Evolutionary conservation across 2,797 vertebrate genomes (phyloP), one percentile per base, ranked within the genome.

Genomic region (Fratercula arctica): DNA sequence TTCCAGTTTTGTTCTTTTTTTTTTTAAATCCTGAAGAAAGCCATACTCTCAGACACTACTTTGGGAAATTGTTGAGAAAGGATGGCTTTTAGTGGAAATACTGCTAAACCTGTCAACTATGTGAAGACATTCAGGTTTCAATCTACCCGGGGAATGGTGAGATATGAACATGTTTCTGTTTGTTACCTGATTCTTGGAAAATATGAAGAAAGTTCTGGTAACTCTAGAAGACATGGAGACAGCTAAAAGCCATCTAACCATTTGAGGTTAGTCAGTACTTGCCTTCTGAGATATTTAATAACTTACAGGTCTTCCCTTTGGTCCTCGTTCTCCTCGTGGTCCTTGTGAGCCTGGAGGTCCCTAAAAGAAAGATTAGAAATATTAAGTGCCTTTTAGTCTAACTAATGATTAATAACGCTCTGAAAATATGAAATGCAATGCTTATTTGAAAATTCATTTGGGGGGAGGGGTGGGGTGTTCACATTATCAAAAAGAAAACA

Each of bases 251-350:
- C 16, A 76, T 54, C 68, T 73, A 45, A 69, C 28, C 20, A 72
- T 77, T 39, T 50, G 54, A 85, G 33, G 33, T 76, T 83, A 67
- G 37, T 48, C 59, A 59, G 23, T 33, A 56, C 69, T 83, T 91
- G 48, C 45, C 70, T 90, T 78, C 66, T 76, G 39, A 78, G 70
- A 24, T 51, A 51, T 25, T 78, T 3, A 57, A 23, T 79, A 78
- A 98, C 99, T 94, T 98, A 99, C 99, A 89, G 98, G 99, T 97
- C 98, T 98, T 97, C 99, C 99, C 98, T 99, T 99, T 78, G 98
- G 95, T 92, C 99, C 99, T 50, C 98, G 98, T 45, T 98, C 95
- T 97, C 99, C 99, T 98, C 99, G 98, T 28, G 97, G 97, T 97
- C 99, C 99, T 93, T 99, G 96, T 57, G 98, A 97, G 91, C 99